phyloP scores from a whole-genome alignment of 2,888 invertebrate genomes.

The Parnassius smintheus region DNA sequence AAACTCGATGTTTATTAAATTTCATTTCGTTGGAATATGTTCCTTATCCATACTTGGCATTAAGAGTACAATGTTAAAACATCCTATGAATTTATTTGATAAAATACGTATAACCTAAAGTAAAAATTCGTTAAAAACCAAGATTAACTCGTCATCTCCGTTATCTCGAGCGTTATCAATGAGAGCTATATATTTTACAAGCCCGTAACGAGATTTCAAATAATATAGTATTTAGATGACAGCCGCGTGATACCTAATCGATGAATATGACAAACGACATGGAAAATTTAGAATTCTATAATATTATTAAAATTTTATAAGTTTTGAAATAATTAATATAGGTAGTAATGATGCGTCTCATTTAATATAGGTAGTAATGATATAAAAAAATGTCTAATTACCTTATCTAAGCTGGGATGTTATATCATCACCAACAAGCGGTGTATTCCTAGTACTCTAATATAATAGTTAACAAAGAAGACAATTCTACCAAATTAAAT shows the following conservation, averaged over 20 bases:
- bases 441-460: neutral
- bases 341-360: no score
- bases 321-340: no score
- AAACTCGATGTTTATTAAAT: constrained; percentile 42
- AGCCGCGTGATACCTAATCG: constrained; percentile 53
- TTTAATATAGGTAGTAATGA: no score
- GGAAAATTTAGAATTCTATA: constrained; percentile 27
- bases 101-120: constrained; percentile 53
- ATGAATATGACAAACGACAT: constrained; percentile 54
- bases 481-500: constrained; percentile 32
- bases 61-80: constrained; percentile 30
- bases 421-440: no score
- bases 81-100: constrained; percentile 30
- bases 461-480: constrained; percentile 24
- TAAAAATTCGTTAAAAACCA: constrained; percentile 73
- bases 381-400: no score
- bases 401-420: no score
- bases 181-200: constrained; percentile 54
- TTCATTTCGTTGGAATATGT: constrained; percentile 42
- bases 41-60: constrained; percentile 39
- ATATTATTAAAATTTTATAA: no score
- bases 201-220: constrained; percentile 62
- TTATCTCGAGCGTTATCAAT: constrained; percentile 68
- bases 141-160: constrained; percentile 78
- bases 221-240: constrained; percentile 65